Base-by-base conservation (phyloP, 2,797 vertebrate species). In the Epinephelus awoara region DNA sequence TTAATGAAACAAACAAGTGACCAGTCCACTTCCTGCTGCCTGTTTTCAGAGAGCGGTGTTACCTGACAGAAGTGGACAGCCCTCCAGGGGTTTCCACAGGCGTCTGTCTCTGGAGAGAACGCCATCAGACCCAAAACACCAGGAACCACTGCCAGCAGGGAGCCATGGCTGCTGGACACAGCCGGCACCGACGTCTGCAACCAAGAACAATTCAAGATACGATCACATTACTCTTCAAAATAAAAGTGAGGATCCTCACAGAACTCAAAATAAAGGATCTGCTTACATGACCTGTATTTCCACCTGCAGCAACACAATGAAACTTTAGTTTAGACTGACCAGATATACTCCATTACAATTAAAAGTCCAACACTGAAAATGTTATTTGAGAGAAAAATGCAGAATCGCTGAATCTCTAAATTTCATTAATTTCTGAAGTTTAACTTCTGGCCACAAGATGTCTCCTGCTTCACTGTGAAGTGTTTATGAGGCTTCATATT, bases 41-140 rank as follows among this genome's bases (percentile, higher is more conserved):
- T 46, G 44, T 17, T 46, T 2, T 12, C 44, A 14, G 3, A 15
- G 17, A 3, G 46, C 6, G 6, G 47, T 18, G 50, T 47, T 12
- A 95, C 94, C 92, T 95, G 92, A 81, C 93, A 94, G 88, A 95
- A 95, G 88, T 94, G 94, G 13, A 94, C 89, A 8, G 88, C 92
- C 70, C 91, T 94, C 92, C 91, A 92, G 23, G 93, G 92, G 84
- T 94, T 94, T 38, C 88, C 91, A 81, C 86, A 89, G 74, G 91
- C 85, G 7, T 94, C 93, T 1, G 91, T 58, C 61, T 91, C 93
- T 0, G 92, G 92, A 50, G 93, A 94, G 76, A 91, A 94, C 40
- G 90, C 93, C 86, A 91, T 82, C 40, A 94, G 85, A 15, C 94
- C 94, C 74, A 94, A 62, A 61, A 95, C 93, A 3, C 93, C 92